These are phyloP conservation scores for Cheirogaleus major DNA, from an alignment of 2,797 vertebrate genomes.

Conservation along the genomic window DNA sequence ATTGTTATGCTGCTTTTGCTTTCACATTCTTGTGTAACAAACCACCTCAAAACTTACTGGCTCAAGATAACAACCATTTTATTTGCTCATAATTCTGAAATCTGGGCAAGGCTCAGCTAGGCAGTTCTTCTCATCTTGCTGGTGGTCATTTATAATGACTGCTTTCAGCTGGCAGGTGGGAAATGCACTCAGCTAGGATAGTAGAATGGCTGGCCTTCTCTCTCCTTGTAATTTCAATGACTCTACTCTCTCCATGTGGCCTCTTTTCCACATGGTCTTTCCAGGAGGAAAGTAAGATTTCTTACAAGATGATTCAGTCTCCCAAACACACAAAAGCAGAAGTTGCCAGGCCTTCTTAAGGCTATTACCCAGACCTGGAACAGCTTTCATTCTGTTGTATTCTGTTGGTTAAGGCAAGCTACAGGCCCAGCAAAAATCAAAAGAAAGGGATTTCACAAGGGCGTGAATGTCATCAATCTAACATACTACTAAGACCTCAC, in stretches of 20 bases:
- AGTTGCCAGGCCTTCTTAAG: background rate
- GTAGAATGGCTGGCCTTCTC: background rate
- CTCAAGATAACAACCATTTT: background rate
- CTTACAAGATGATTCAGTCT: conserved; percentile 1
- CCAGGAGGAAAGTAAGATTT: background rate
- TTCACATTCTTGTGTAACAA: background rate
- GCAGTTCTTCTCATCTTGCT: background rate
- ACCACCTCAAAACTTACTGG: background rate
- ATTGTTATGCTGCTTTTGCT: background rate
- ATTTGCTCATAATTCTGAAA: background rate
- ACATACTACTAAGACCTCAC: background rate
- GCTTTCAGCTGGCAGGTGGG: background rate
- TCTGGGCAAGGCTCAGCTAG: background rate
- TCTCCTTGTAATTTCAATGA: background rate
- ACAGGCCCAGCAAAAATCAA: background rate
- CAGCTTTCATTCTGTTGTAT: background rate
- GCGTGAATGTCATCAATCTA: background rate
- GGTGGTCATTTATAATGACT: background rate
- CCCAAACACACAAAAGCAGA: conserved; percentile 23
- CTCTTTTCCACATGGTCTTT: background rate
- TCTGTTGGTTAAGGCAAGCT: background rate
- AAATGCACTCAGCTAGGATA: background rate
- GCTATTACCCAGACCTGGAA: background rate
- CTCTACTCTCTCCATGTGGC: background rate
- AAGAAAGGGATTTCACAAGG: background rate